These are phyloP conservation scores for Ctenosaura bakeri DNA, from an alignment of 2,797 vertebrate species.

Conservation along the genomic window DNA sequence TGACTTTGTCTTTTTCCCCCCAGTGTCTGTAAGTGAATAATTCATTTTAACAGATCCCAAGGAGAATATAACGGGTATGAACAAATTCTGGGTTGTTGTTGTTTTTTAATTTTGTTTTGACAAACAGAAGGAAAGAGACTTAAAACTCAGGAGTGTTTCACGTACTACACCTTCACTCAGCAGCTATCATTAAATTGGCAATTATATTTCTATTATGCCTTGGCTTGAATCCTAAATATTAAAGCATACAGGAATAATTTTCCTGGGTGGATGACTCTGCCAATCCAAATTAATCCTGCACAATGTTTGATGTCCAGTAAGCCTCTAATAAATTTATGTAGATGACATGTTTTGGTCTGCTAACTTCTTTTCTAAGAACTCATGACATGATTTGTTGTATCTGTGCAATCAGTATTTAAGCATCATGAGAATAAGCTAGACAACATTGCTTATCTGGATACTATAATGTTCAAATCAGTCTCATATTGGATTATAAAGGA, in stretches of 20 bases:
- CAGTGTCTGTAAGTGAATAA: constrained; percentile 65
- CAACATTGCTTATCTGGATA: not conserved
- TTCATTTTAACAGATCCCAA: constrained; percentile 66
- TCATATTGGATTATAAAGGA: not conserved
- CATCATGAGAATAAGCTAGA: not conserved
- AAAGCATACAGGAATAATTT: not conserved
- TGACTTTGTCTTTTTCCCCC: constrained; percentile 45
- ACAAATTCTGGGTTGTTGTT: constrained; percentile 50
- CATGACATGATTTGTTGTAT: not conserved
- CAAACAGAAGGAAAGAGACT: constrained; percentile 16
- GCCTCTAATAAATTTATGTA: not conserved
- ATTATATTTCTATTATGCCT: not conserved
- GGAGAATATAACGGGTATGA: constrained; percentile 58
- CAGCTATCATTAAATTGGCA: constrained; percentile 8
- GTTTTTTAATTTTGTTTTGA: not conserved
- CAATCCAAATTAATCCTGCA: not conserved
- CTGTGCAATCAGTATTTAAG: not conserved
- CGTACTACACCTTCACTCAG: not conserved
- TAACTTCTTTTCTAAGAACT: not conserved
- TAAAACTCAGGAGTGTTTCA: constrained; percentile 17
- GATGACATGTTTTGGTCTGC: not conserved
- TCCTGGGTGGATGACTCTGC: not conserved
- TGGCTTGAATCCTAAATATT: not conserved
- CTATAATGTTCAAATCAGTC: not conserved
- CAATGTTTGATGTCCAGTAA: not conserved